These are phyloP conservation scores for Leptinotarsa haldemani DNA, from an alignment of 2,888 invertebrate species.

Conservation along the genomic window DNA sequence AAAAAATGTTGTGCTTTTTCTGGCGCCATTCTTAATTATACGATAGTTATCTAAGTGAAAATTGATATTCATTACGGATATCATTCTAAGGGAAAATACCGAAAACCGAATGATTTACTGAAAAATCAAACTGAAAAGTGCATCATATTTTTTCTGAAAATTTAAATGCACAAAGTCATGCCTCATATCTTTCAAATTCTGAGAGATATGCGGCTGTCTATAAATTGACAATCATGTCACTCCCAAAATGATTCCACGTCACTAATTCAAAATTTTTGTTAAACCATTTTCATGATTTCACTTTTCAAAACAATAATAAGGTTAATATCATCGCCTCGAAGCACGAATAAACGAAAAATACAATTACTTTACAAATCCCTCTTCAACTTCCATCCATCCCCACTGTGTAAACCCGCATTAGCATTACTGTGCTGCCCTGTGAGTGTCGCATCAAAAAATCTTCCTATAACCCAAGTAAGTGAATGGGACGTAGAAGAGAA, in stretches of 20 bases:
- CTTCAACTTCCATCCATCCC: not conserved
- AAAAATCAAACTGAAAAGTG: no score
- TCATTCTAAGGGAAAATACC: no score
- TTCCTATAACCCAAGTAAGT: conserved; percentile 30
- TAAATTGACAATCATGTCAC: conserved; percentile 4
- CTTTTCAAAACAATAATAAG: conserved; percentile 28
- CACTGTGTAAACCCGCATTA: conserved; percentile 19
- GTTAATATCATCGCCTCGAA: conserved; percentile 5
- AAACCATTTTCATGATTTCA: conserved; percentile 38
- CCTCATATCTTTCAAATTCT: not conserved
- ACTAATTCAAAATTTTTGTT: conserved; percentile 34
- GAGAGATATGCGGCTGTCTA: not conserved
- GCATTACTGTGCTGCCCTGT: conserved; percentile 4
- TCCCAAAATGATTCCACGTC: not conserved
- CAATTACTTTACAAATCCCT: conserved; percentile 24
- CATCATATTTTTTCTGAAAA: no score
- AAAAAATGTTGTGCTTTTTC: no score
- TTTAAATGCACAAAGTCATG: not conserved
- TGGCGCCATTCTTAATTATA: no score
- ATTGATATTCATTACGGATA: no score
- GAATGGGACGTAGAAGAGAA: conserved; percentile 60
- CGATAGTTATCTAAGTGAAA: no score
- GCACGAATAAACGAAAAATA: conserved; percentile 13
- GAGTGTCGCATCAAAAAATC: conserved; percentile 13
- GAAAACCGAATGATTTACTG: no score